phyloP scores from a whole-genome alignment of 2,888 invertebrate genomes.

The Melanchra persicariae region DNA sequence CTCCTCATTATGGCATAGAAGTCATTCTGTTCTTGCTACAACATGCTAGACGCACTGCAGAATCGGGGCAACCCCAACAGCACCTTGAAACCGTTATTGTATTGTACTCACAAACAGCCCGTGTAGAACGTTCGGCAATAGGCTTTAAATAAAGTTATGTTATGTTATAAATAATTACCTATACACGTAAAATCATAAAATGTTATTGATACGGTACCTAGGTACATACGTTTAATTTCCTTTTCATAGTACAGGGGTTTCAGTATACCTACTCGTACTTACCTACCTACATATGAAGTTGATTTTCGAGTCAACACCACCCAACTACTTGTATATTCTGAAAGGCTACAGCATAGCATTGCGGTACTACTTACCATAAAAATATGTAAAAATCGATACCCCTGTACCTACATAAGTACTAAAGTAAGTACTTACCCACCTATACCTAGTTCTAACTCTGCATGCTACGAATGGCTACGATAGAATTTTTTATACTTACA shows the following conservation, averaged over 20 bases:
- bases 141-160: too few species aligned
- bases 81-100: too few species aligned
- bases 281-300: not conserved
- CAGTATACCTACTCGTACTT: not conserved
- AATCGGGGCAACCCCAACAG: too few species aligned
- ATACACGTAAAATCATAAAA: too few species aligned
- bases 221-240: not conserved
- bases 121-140: too few species aligned
- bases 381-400: slow-evolving; percentile 57
- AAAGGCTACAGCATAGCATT: slow-evolving; percentile 24
- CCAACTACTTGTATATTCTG: slow-evolving; percentile 14
- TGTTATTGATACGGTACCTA: too few species aligned
- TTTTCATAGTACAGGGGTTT: not conserved
- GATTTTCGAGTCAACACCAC: slow-evolving; percentile 3
- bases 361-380: slow-evolving; percentile 56
- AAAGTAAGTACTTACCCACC: not conserved
- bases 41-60: too few species aligned
- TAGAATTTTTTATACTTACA: slow-evolving; percentile 3
- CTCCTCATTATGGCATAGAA: too few species aligned
- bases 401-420: slow-evolving; percentile 9
- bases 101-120: too few species aligned
- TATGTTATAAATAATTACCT: too few species aligned
- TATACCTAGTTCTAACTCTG: slow-evolving; percentile 24
- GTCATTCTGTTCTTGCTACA: too few species aligned
- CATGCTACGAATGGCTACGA: slow-evolving; percentile 20